These are phyloP conservation scores for Nysson spinosus DNA, from an alignment of 2,888 invertebrate species.

Conservation along the genomic window DNA sequence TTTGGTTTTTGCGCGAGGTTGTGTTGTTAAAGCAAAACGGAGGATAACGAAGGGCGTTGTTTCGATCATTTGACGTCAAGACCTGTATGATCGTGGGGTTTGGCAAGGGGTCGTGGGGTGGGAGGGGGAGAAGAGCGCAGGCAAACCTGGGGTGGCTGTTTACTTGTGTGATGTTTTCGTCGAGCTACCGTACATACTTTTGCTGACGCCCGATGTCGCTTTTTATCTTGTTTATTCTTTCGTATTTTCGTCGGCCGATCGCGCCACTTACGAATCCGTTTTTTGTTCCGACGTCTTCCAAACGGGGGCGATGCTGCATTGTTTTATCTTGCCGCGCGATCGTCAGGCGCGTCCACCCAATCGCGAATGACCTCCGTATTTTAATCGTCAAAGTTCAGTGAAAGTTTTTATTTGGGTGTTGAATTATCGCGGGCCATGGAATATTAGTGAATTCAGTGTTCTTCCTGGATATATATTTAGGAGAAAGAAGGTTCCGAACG, in stretches of 20 bases:
- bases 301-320: constrained; percentile 30
- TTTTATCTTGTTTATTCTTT: constrained; percentile 18
- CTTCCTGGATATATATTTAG: too few species aligned
- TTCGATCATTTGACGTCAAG: constrained; percentile 59
- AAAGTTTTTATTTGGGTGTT: too few species aligned
- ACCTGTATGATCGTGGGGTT: constrained; percentile 40
- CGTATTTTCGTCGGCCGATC: constrained; percentile 39
- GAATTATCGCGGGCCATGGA: too few species aligned
- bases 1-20: constrained; percentile 2
- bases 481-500: too few species aligned
- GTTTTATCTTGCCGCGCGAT: constrained; percentile 14
- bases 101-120: constrained; percentile 34
- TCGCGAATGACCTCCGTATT: too few species aligned
- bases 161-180: constrained; percentile 33
- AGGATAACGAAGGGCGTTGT: constrained; percentile 61
- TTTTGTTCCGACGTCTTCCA: neutral
- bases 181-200: constrained; percentile 27
- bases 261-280: constrained; percentile 10
- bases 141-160: constrained; percentile 45
- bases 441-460: too few species aligned
- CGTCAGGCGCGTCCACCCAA: constrained; percentile 26
- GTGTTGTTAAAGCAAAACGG: neutral
- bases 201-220: constrained; percentile 45
- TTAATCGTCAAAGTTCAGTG: too few species aligned
- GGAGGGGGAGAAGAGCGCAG: constrained; percentile 22